Percentiles rank a stretch among this genome's conserved stretches.
These are phyloP conservation scores for Leptinotarsa defecta DNA, from an alignment of 1,140 invertebrate species.

Conservation along the genomic window DNA sequence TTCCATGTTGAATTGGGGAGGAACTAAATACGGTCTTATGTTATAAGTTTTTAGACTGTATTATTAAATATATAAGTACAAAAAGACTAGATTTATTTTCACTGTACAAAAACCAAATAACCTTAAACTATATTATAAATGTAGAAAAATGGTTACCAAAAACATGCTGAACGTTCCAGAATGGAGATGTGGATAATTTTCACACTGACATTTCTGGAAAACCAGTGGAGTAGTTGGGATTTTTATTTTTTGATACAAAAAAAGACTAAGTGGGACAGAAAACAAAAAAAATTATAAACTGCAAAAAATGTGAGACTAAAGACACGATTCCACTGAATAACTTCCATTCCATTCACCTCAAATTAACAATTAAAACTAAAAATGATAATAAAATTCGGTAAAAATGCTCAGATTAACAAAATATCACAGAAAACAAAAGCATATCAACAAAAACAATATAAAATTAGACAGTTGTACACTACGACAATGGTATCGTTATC, in stretches of 20 bases:
- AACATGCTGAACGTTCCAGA: background rate
- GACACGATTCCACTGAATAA: too few relatives aligned
- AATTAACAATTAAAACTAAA: too few relatives aligned
- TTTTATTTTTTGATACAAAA: too few relatives aligned
- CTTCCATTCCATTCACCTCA: too few relatives aligned
- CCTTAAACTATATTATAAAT: background rate
- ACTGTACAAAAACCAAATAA: slow-evolving; percentile 9
- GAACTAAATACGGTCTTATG: too few relatives aligned
- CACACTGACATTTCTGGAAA: too few relatives aligned
- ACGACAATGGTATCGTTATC: slow-evolving; percentile 32
- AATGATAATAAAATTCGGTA: too few relatives aligned
- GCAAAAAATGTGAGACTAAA: too few relatives aligned
- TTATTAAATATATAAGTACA: slow-evolving; percentile 1
- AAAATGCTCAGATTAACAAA: background rate
- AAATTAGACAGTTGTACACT: slow-evolving; percentile 31
- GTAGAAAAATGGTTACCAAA: background rate
- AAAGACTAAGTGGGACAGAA: too few relatives aligned
- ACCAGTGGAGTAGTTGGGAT: too few relatives aligned
- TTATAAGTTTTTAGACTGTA: background rate
- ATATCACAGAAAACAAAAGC: slow-evolving; percentile 30
- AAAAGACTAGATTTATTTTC: slow-evolving; percentile 6
- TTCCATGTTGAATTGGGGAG: too few relatives aligned
- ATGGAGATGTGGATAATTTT: background rate
- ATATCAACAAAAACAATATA: slow-evolving; percentile 7
- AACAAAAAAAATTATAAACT: too few relatives aligned